phyloP scores from a whole-genome alignment of 2,113 vertebrate species.

The Heterotilapia buettikoferi region DNA sequence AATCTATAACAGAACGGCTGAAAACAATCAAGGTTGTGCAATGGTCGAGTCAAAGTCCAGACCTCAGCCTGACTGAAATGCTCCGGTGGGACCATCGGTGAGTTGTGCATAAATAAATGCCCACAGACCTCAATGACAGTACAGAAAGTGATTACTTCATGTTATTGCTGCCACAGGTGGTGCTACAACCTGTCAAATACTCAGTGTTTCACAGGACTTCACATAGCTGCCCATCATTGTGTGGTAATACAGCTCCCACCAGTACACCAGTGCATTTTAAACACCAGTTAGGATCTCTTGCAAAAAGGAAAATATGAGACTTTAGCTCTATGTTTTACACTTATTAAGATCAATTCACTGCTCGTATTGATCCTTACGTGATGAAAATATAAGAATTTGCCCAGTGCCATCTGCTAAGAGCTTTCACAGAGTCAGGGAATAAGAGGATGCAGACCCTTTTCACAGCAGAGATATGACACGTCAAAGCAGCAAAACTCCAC shows the following conservation, averaged over 20 bases:
- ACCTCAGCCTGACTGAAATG: background rate
- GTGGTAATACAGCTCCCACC: background rate
- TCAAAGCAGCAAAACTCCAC: background rate
- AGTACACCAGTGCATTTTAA: background rate
- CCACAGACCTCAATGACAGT: background rate
- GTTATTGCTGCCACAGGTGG: background rate
- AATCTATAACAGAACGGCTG: background rate
- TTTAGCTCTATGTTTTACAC: fast-evolving
- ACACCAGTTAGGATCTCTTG: background rate
- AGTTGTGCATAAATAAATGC: background rate
- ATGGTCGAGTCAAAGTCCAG: background rate
- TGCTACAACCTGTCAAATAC: background rate
- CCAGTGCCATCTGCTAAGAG: background rate
- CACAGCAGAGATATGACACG: background rate
- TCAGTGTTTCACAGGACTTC: background rate
- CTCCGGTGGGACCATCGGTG: background rate
- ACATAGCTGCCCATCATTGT: fast-evolving
- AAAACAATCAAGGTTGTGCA: background rate
- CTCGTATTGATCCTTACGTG: fast-evolving
- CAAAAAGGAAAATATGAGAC: background rate
- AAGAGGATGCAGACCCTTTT: background rate
- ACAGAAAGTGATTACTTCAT: no score
- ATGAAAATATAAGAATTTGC: background rate
- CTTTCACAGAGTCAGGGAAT: background rate
- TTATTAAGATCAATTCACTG: background rate